Percentiles rank a stretch among this genome's conserved stretches.
These are phyloP conservation scores for Enteromius argenteus DNA, from an alignment of 2,797 vertebrate species.

Conservation along the genomic window DNA sequence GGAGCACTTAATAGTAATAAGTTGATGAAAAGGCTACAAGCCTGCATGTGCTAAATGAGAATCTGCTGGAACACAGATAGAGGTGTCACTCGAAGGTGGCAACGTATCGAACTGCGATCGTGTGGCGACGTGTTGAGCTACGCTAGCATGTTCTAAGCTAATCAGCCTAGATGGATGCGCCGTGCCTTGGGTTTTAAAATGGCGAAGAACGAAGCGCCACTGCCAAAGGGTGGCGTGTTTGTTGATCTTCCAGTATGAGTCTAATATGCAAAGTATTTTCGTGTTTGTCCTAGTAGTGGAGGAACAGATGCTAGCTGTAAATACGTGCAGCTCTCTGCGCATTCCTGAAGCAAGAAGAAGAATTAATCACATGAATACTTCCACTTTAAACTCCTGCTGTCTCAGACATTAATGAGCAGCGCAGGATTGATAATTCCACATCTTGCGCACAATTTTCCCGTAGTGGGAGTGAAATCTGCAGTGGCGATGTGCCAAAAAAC, in stretches of 20 bases:
- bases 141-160: slow-evolving; percentile 37
- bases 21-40: slow-evolving; percentile 80
- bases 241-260: slow-evolving; percentile 34
- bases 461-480: slow-evolving; percentile 42
- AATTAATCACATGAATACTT: slow-evolving; percentile 46
- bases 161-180: slow-evolving; percentile 39
- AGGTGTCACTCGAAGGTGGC: slow-evolving; percentile 53
- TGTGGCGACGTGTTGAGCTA: slow-evolving; percentile 35
- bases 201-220: background rate
- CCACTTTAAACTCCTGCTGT: slow-evolving; percentile 36
- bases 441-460: slow-evolving; percentile 33
- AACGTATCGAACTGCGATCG: slow-evolving; percentile 35
- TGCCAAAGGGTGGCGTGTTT: background rate
- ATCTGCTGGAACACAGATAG: slow-evolving; percentile 67
- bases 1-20: slow-evolving; percentile 83
- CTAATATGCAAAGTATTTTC: slow-evolving; percentile 31
- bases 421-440: slow-evolving; percentile 51
- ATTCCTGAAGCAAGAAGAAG: slow-evolving; percentile 38
- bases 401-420: slow-evolving; percentile 45
- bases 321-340: slow-evolving; percentile 28
- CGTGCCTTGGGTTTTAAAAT: slow-evolving; percentile 7
- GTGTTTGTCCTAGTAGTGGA: slow-evolving; percentile 16
- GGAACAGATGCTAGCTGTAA: slow-evolving; percentile 40
- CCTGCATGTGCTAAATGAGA: slow-evolving; percentile 79
- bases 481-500: slow-evolving; percentile 56